Conservation (phyloP, 2,797 vertebrate genomes). For the Syngnathus acus region DNA sequence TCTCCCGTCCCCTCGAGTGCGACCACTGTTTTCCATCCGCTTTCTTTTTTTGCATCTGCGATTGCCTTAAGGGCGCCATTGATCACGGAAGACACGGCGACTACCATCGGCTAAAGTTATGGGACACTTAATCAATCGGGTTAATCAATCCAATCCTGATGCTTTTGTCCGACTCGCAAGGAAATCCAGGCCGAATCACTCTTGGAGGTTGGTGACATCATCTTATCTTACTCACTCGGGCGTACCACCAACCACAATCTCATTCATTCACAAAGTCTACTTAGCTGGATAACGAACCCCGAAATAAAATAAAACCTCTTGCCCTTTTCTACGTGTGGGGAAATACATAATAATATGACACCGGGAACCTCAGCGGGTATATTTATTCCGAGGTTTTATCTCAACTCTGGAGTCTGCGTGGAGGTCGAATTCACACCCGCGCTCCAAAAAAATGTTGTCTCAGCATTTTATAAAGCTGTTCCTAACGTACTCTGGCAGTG, state of each 20-base stretch:
- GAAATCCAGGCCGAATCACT: neutral
- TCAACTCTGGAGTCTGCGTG: neutral
- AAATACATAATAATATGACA: neutral
- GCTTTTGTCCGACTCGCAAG: neutral
- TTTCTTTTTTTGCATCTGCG: slow-evolving; percentile 7
- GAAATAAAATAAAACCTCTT: too few species aligned
- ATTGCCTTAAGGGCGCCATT: neutral
- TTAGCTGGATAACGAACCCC: too few species aligned
- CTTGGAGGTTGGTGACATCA: neutral
- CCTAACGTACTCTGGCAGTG: neutral
- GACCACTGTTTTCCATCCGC: slow-evolving; percentile 30
- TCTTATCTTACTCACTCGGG: neutral
- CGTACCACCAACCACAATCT: neutral
- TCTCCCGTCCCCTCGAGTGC: slow-evolving; percentile 33
- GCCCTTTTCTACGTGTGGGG: too few species aligned
- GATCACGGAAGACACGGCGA: neutral
- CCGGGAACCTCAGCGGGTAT: neutral
- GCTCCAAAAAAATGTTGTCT: neutral
- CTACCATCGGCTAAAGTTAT: neutral
- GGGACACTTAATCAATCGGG: neutral
- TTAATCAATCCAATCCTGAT: neutral
- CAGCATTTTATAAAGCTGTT: neutral
- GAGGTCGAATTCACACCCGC: neutral
- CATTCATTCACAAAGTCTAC: too few species aligned
- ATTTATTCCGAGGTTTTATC: neutral